A percentile compares a stretch with the other conserved stretches of the same genome.
phyloP scores from a whole-genome alignment of 1,140 invertebrate genomes.

The Megalopta genalis region DNA sequence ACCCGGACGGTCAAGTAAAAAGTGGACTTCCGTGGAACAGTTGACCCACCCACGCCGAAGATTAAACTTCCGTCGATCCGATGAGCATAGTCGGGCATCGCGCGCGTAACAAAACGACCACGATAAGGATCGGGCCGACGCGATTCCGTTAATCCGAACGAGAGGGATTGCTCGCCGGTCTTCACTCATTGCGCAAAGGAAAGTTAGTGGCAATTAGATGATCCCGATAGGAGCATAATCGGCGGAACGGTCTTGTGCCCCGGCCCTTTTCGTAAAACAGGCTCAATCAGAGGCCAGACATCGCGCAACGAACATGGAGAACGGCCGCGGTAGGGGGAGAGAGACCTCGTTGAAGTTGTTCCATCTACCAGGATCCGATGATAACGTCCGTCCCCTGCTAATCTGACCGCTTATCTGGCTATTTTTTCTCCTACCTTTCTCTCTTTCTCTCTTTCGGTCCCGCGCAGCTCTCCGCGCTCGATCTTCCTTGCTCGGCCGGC shows the following conservation, averaged over 20 bases:
- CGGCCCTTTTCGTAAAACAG: constrained; percentile 68
- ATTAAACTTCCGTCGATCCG: neutral
- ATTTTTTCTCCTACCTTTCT: constrained; percentile 37
- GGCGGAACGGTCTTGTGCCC: constrained; percentile 68
- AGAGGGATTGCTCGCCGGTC: constrained; percentile 2
- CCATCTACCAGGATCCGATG: constrained; percentile 48
- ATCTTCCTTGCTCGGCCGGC: constrained; percentile 13
- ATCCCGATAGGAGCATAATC: constrained; percentile 67
- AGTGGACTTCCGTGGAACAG: neutral
- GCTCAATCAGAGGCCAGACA: constrained; percentile 67
- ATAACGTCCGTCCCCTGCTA: constrained; percentile 50
- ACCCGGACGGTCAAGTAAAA: too few species aligned
- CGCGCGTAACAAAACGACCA: neutral
- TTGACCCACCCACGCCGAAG: neutral
- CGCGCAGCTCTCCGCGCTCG: neutral
- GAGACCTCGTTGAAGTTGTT: constrained; percentile 47
- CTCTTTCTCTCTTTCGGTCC: too few species aligned
- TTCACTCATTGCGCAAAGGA: constrained; percentile 2
- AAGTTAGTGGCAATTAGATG: constrained; percentile 51
- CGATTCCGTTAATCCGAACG: constrained; percentile 30
- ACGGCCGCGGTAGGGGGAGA: neutral
- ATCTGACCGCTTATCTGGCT: constrained; percentile 57
- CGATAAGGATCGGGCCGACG: constrained; percentile 2
- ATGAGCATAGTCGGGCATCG: neutral
- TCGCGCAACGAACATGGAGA: constrained; percentile 45